Base-by-base conservation (phyloP, 2,797 vertebrate species). In the Antrozous pallidus region DNA sequence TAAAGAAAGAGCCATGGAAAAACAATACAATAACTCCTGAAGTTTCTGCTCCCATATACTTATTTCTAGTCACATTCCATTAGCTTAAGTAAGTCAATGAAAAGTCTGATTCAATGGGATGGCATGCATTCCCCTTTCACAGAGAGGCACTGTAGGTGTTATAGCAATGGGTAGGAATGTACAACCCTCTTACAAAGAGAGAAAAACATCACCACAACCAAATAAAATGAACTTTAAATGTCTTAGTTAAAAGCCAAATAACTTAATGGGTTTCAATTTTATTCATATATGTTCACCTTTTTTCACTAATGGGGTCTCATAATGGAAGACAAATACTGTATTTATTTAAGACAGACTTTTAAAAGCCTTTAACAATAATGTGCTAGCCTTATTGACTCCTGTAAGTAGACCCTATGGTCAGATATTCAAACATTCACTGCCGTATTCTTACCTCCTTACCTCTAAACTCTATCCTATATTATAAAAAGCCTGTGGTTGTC, bases 261-360 rank as follows among this genome's bases (percentile, higher is more conserved):
- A 81, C 67, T 84, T 69, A 81, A 40, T 85, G 74, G n/a, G 40
- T 20, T 36, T 78, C 28, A 36, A 42, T 33, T 71, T 70, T 31
- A 38, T 71, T 73, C 79, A 51, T 38, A 33, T 9, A 36, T 31
- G 16, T 65, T 82, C n/a, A 65, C 65, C 38, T 47, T n/a, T n/a
- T 58, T 79, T 12, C 58, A 26, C 16, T 71, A 81, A 77, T 54
- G 16, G 31, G 31, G 22, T 88, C 33, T 84, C 10, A 51, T 73
- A 71, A 47, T 28, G 18, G 54, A 90, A 84, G 54, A 61, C 5
- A 84, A 63, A n/a, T 6, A 40, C 31, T 24, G 5, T 40, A 87
- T 93, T 97, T 91, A 90, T 9, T 91, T 65, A 65, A 84, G 47
- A 18, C 49, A 47, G 22, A 87, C 18, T 54, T 86, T 47, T 45